Conservation (phyloP, 2,113 vertebrate species). For the Callocephalon fimbriatum region DNA sequence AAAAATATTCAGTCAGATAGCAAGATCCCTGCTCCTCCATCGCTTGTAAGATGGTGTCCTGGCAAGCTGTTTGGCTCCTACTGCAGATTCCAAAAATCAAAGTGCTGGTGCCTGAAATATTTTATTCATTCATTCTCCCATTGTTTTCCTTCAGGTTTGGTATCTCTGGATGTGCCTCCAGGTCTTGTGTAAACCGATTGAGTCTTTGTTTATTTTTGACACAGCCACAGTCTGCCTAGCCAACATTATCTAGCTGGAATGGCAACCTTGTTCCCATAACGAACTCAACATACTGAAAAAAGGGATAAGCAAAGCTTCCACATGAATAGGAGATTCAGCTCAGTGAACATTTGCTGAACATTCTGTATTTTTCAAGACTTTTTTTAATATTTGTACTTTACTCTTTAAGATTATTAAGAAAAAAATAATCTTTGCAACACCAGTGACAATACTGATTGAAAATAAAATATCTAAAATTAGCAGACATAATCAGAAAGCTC, state of each 20-base stretch:
- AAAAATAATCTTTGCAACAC: neutral
- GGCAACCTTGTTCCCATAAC: neutral
- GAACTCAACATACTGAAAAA: neutral
- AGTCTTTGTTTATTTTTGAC: slow-evolving; percentile 6
- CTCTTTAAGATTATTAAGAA: neutral
- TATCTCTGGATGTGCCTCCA: neutral
- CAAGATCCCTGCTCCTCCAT: neutral
- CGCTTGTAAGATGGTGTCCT: neutral
- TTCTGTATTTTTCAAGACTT: neutral
- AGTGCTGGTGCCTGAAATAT: neutral
- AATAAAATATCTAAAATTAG: neutral
- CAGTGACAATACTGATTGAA: neutral
- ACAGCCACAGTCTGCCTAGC: neutral
- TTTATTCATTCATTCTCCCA: neutral
- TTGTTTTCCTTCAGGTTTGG: neutral
- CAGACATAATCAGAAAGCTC: neutral
- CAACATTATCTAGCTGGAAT: neutral
- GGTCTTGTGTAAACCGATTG: neutral
- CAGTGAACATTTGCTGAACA: neutral
- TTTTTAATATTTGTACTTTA: neutral
- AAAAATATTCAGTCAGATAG: neutral
- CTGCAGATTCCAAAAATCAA: neutral
- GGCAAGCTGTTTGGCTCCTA: neutral
- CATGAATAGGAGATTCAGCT: neutral
- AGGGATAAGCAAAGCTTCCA: neutral